Evolutionary conservation across 2,888 invertebrate species (phyloP), one percentile per base, ranked within the genome.

Genomic region (Odontocolon sp.): DNA sequence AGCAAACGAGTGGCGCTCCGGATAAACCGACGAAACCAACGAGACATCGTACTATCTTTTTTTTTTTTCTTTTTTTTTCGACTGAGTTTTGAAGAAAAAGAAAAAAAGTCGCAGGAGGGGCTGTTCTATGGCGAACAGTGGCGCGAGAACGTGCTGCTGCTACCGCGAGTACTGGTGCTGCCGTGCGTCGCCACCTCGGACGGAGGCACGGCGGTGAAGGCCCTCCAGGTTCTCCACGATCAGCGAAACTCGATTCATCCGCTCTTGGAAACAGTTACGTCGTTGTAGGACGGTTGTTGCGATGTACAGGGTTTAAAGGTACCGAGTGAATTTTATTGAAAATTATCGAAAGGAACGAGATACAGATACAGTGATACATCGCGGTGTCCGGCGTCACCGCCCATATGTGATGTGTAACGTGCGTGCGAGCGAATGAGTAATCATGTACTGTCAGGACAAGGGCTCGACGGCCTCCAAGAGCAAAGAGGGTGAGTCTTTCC

Each of bases 381-480:
- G 47, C 72, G 66, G 42, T 70, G 45, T 67, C 47, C 73, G 54
- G 68, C 75, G 79, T 83, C 80, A 78, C 78, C 86, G 87, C 86
- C 85, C 85, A 86, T 88, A 86, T 87, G 85, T 87, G 85, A 88
- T 87, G 84, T 81, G 81, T 85, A 78, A 81, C 80, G 81, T 83
- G 82, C 80, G 81, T 83, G 79, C 82, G 80, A 85, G 80, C 84
- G 84, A 86, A 88, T 88, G 86, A 89, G 83, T 88, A 88, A 89
- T 84, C 87, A 89, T 89, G 89, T 89, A 89, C 84, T 89, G 88
- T 84, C 89, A 87, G 82, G 89, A 89, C 85, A 89, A 89, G 87
- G 84, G 87, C 83, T 88, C 89, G 77, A 83, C 88, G 78, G 84
- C 88, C 82, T 87, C 88, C 56, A 89, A 88, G 79, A 87, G 86